phyloP scores from a whole-genome alignment of 1,140 invertebrate genomes.

The Arctopsyche grandis region DNA sequence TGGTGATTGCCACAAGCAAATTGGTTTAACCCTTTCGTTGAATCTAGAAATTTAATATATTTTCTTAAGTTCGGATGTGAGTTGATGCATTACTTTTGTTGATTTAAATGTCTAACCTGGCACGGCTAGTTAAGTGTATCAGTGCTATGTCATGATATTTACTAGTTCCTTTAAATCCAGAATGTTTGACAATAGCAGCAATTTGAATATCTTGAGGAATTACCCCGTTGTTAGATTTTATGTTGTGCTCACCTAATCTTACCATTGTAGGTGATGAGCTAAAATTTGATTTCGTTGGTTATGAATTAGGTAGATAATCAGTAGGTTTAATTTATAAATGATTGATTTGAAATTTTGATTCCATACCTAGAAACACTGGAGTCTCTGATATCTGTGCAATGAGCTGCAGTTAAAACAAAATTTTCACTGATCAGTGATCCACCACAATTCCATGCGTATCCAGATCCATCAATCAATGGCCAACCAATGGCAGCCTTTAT shows the following conservation, averaged over 20 bases:
- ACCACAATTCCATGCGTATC: conserved; percentile 34
- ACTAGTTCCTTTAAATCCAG: conserved; percentile 59
- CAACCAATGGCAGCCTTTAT: conserved; percentile 32
- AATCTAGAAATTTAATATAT: conserved; percentile 54
- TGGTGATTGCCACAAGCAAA: conserved; percentile 64
- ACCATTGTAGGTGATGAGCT: conserved; percentile 32
- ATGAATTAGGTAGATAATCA: no score
- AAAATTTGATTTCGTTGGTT: not conserved
- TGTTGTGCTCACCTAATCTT: conserved; percentile 44
- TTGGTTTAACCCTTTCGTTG: conserved; percentile 61
- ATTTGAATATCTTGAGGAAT: conserved; percentile 56
- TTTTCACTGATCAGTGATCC: conserved; percentile 40
- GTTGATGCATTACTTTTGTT: not conserved
- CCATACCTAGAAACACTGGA: not conserved
- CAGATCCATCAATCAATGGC: not conserved
- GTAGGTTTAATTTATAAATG: not conserved
- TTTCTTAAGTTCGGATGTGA: not conserved
- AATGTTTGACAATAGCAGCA: conserved; percentile 61
- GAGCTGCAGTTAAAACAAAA: conserved; percentile 26
- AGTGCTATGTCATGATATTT: conserved; percentile 66
- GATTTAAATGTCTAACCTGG: not conserved
- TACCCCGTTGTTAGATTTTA: conserved; percentile 34
- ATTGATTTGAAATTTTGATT: not conserved
- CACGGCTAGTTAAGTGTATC: conserved; percentile 51
- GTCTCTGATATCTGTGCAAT: conserved; percentile 21